A percentile compares a stretch with the other conserved stretches of the same genome.
phyloP scores from a whole-genome alignment of 1,140 invertebrate species.

The Procambarus virginalis region DNA sequence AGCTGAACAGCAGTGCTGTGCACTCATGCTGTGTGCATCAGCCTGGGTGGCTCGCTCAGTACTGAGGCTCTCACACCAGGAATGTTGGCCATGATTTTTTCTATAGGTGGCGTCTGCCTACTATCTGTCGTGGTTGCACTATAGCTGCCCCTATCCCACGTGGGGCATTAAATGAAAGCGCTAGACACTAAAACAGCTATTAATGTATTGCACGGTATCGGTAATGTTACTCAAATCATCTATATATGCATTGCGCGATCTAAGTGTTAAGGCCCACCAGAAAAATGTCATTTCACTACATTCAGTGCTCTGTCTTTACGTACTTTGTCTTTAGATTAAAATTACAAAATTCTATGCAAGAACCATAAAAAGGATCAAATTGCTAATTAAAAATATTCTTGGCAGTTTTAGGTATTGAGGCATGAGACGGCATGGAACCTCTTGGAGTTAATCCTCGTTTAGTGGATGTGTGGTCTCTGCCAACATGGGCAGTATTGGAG shows the following conservation, averaged over 20 bases:
- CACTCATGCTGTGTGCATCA: no score
- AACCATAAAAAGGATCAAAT: no score
- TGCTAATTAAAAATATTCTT: neutral
- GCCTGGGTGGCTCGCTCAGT: no score
- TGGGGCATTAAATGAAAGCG: no score
- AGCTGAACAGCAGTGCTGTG: no score
- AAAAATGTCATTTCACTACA: neutral
- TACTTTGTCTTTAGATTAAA: neutral
- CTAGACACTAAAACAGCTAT: no score
- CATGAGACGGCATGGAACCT: conserved; percentile 51
- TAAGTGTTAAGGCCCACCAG: neutral
- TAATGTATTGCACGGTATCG: no score
- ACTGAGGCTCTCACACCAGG: no score
- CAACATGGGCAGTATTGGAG: conserved; percentile 29
- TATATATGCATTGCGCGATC: neutral
- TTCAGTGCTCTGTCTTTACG: neutral
- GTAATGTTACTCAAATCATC: neutral
- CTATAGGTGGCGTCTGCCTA: no score
- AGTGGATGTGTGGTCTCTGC: conserved; percentile 45
- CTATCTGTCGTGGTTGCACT: no score
- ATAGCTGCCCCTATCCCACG: no score
- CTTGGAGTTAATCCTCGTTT: conserved; percentile 45
- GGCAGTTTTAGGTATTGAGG: conserved; percentile 5
- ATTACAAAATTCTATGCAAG: neutral
- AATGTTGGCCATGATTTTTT: no score